These are phyloP conservation scores for Phallusia fumigata DNA, from an alignment of 23 tunicate genomes.

Conservation along the genomic window DNA sequence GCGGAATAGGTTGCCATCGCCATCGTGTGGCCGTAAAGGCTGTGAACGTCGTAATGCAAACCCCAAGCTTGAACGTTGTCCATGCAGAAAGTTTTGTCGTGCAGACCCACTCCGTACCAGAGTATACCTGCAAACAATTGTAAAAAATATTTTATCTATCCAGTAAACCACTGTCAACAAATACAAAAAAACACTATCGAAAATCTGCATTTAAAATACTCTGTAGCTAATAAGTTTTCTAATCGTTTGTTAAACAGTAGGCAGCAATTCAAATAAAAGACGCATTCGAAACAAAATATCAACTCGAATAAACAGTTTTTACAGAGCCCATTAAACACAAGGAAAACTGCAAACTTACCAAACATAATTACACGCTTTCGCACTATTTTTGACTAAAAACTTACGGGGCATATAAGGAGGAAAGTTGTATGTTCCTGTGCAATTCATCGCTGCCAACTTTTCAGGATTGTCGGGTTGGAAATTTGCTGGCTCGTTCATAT, in stretches of 20 bases:
- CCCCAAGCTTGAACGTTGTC: constrained; percentile 72
- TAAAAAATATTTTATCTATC: background rate
- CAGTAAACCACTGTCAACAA: too few species aligned
- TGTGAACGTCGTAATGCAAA: constrained; percentile 87
- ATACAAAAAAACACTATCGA: too few species aligned
- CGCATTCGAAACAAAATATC: too few species aligned
- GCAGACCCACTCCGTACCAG: constrained; percentile 72
- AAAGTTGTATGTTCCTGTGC: constrained; percentile 81
- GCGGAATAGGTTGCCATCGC: constrained; percentile 69
- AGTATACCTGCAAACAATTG: constrained; percentile 46
- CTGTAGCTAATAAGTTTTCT: too few species aligned
- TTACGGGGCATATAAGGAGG: constrained; percentile 89
- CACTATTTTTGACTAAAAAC: too few species aligned
- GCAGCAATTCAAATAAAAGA: too few species aligned
- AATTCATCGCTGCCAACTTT: constrained; percentile 75
- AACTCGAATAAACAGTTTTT: too few species aligned
- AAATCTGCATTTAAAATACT: too few species aligned
- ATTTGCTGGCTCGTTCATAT: constrained; percentile 99
- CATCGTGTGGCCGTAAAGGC: constrained; percentile 97
- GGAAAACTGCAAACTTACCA: too few species aligned
- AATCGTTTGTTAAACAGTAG: too few species aligned
- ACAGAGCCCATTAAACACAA: too few species aligned
- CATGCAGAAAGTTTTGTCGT: constrained; percentile 92
- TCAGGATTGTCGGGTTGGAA: constrained; percentile 90
- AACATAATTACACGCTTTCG: too few species aligned